Percentiles rank a stretch among this genome's conserved stretches.
phyloP scores from a whole-genome alignment of 2,888 invertebrate species.

The Microctonus brassicae region DNA sequence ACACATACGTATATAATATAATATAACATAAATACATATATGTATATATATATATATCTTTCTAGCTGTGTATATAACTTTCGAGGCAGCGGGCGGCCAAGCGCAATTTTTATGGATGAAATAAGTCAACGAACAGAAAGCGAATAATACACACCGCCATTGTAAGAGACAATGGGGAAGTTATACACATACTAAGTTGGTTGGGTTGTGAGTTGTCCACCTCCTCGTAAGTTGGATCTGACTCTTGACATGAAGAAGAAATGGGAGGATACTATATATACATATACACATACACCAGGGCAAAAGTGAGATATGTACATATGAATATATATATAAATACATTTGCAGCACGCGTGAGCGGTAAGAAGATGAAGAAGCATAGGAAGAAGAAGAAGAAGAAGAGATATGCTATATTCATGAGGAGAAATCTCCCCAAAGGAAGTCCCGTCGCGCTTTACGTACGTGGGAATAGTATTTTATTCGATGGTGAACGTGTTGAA shows the following conservation, averaged over 20 bases:
- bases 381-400: conserved; percentile 24
- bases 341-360: not conserved
- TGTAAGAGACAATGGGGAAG: conserved; percentile 33
- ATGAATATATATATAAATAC: conserved; percentile 11
- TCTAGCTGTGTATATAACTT: not conserved
- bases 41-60: too few relatives aligned
- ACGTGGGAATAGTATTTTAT: conserved; percentile 50
- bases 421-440: conserved; percentile 33
- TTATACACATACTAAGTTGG: conserved; percentile 21
- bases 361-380: conserved; percentile 33
- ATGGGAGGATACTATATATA: conserved; percentile 4
- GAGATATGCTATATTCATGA: conserved; percentile 30
- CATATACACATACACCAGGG: not conserved
- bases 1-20: too few relatives aligned
- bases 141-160: conserved; percentile 11
- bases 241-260: conserved; percentile 28
- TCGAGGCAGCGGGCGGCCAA: conserved; percentile 7
- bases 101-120: not conserved
- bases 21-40: too few relatives aligned
- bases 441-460: conserved; percentile 39
- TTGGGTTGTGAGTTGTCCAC: conserved; percentile 31
- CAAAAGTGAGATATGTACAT: not conserved
- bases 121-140: not conserved
- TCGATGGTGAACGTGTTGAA: conserved; percentile 23
- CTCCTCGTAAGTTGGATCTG: conserved; percentile 37